A percentile compares a stretch with the other conserved stretches of the same genome.
Conservation (phyloP, 2,888 invertebrate genomes). For the Eilema griseolum region DNA sequence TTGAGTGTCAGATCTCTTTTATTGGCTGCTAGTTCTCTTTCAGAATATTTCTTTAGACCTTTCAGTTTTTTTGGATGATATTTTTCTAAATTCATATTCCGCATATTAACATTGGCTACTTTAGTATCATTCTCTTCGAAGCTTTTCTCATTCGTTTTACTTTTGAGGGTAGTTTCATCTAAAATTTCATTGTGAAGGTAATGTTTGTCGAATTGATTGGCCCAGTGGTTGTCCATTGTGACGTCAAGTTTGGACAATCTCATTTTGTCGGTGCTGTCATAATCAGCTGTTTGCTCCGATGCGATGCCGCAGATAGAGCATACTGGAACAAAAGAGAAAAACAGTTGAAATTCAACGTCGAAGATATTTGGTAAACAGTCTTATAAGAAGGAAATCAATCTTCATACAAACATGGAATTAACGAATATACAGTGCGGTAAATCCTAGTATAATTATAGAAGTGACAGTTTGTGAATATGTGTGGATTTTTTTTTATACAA, state of each 20-base stretch:
- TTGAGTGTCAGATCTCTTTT: slow-evolving; percentile 43
- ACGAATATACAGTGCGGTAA: too few relatives aligned
- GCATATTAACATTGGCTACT: slow-evolving; percentile 49
- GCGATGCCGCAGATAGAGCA: slow-evolving; percentile 67
- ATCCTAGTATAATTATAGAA: too few relatives aligned
- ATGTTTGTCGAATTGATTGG: slow-evolving; percentile 49
- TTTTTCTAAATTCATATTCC: slow-evolving; percentile 27
- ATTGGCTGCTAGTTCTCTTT: slow-evolving; percentile 36
- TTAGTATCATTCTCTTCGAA: slow-evolving; percentile 27
- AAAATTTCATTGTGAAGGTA: slow-evolving; percentile 34
- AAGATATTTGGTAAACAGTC: too few relatives aligned
- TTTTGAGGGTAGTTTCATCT: slow-evolving; percentile 28
- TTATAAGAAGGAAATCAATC: too few relatives aligned
- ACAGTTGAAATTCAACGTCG: background rate
- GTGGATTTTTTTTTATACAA: too few relatives aligned
- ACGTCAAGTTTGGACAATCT: slow-evolving; percentile 35
- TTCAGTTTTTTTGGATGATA: background rate
- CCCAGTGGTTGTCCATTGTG: slow-evolving; percentile 50
- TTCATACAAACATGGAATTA: too few relatives aligned
- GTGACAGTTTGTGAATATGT: too few relatives aligned
- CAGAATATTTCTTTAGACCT: slow-evolving; percentile 44
- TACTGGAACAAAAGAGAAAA: slow-evolving; percentile 69
- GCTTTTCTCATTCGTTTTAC: slow-evolving; percentile 20
- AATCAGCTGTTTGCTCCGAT: slow-evolving; percentile 69
- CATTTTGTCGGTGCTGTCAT: slow-evolving; percentile 56